A percentile compares a stretch with the other conserved stretches of the same genome.
phyloP scores from a whole-genome alignment of 2,797 vertebrate genomes.

The Pitangus sulphuratus region DNA sequence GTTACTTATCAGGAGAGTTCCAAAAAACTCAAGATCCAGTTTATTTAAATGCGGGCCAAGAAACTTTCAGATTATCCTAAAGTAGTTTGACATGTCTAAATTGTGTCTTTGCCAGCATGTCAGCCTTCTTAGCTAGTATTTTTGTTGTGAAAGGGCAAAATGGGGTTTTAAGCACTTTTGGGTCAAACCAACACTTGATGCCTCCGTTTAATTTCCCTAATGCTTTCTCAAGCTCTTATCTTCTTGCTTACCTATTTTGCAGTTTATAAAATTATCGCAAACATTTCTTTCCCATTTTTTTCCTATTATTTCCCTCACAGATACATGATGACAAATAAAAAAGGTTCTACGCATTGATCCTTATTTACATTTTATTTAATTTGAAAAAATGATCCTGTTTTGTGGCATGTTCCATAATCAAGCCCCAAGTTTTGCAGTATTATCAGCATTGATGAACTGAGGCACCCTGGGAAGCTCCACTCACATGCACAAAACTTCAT shows the following conservation, averaged over 20 bases:
- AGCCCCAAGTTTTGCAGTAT: neutral
- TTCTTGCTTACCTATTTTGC: neutral
- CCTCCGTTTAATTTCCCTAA: neutral
- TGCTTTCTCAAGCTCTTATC: neutral
- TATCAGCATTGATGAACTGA: neutral
- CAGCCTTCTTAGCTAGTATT: neutral
- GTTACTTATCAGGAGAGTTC: neutral
- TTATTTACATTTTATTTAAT: neutral
- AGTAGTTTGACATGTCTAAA: neutral
- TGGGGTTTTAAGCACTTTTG: neutral
- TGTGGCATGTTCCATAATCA: neutral
- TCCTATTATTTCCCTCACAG: neutral
- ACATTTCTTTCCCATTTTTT: neutral
- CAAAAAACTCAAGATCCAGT: neutral
- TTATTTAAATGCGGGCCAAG: conserved; percentile 22
- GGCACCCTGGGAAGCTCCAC: neutral
- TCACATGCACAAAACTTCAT: neutral
- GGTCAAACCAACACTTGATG: neutral
- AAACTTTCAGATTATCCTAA: neutral
- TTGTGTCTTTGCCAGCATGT: neutral
- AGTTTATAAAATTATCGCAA: neutral
- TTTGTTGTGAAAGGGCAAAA: neutral
- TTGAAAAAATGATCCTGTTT: neutral
- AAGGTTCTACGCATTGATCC: neutral
- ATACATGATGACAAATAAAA: neutral